A percentile compares a stretch with the other conserved stretches of the same genome.
Conservation (phyloP, 1,140 invertebrate species). For the Monomorium pharaonis region DNA sequence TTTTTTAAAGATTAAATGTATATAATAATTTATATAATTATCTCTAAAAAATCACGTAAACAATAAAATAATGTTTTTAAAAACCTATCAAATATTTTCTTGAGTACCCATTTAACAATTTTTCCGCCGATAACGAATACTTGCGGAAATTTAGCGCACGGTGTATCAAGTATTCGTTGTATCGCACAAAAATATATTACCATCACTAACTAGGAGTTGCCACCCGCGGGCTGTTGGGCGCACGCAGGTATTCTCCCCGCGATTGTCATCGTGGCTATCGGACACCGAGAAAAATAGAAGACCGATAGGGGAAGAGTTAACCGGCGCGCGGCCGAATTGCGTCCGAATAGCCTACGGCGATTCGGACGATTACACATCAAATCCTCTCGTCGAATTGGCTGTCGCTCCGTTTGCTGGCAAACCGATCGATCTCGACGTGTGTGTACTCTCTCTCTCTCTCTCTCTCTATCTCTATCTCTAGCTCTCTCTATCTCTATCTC, state of each 20-base stretch:
- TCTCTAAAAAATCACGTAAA: not conserved
- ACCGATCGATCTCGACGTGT: conserved; percentile 23
- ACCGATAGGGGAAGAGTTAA: conserved; percentile 39
- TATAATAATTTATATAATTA: not conserved
- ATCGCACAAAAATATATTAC: not conserved
- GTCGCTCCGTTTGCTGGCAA: conserved; percentile 38
- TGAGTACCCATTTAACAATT: too few species aligned
- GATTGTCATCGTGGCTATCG: conserved; percentile 33
- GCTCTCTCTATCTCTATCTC: conserved; percentile 23
- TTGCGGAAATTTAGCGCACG: not conserved
- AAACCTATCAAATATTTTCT: not conserved
- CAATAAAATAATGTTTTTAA: not conserved
- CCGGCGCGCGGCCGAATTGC: conserved; percentile 38
- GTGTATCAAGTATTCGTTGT: not conserved
- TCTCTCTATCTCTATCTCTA: not conserved
- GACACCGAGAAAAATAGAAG: conserved; percentile 17
- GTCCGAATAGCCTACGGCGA: conserved; percentile 50
- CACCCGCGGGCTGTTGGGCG: not conserved
- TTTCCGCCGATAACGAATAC: not conserved
- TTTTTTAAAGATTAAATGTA: not conserved
- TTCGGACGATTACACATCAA: conserved; percentile 53
- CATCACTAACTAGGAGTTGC: not conserved
- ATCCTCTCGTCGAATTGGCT: conserved; percentile 47
- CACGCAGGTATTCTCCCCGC: not conserved
- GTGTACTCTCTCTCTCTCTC: not conserved